Evolutionary conservation across 2,797 vertebrate species (phyloP), one percentile per base, ranked within the genome.

Genomic region (Anabas testudineus): DNA sequence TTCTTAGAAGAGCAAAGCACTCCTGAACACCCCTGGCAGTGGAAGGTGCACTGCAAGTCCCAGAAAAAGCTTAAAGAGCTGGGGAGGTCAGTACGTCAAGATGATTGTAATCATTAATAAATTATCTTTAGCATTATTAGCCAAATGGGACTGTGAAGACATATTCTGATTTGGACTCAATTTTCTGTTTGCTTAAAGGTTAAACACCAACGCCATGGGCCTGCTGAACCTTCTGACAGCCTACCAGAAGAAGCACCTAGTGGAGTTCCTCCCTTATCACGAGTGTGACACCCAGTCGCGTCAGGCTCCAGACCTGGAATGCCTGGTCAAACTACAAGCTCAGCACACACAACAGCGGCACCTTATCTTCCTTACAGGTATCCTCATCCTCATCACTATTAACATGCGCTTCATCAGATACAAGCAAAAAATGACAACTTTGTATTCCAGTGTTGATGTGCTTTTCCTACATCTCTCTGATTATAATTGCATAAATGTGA

Each of bases 31-130:
- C 97, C 96, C 78, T 99, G 98, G 98, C 97, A 98, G 83, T 98
- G 97, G 97, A 99, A 99, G 90, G 94, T 99, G 41, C 98, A 99
- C 91, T 99, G 96, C 89, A 99, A 99, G 93, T 98, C 97, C 87
- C 97, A 99, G 77, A 99, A 99, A 88, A 99, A 97, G 80, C 94
- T 99, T 7, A 99, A 99, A 83, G 97, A 99, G 90, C 87, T 97
- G 73, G 96, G 95, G 57, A 97, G 98, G 98, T 98, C 54, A 87
- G 94, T 89, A 42, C 58, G 34, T 51, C 7, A 58, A 18, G 69
- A 57, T 37, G 22, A 5, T 16, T 34, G 1, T 22, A 18, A 47
- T 22, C 3, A 19, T 32, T n/a, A 42, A 10, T 51, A 47, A 52
- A 19, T 21, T 2, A 52, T 41, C 14, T 55, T 48, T 7, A 34